Evolutionary conservation across 2,888 invertebrate genomes (phyloP).

Genomic region (Steinernema carpocapsae): DNA sequence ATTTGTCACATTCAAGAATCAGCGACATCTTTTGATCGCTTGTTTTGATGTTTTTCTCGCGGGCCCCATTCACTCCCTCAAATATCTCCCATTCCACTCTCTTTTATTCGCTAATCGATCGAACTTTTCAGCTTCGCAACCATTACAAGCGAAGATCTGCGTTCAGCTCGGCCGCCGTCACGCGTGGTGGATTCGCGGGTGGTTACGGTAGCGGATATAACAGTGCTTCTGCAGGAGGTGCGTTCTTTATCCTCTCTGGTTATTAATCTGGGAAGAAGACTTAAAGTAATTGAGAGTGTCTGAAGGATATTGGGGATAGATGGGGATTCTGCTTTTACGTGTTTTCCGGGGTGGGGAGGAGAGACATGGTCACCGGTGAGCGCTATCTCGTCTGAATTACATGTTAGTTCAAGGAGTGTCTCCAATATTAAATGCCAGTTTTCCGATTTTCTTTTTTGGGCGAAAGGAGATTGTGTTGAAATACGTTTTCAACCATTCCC

Average conservation of each 20-base stretch:
- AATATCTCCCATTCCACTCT: background rate
- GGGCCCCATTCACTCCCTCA: background rate
- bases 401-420: too few relatives aligned
- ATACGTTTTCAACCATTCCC: too few relatives aligned
- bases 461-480: too few relatives aligned
- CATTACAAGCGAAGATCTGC: constrained; percentile 41
- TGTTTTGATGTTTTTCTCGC: constrained; percentile 34
- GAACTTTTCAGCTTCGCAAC: constrained; percentile 36
- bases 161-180: constrained; percentile 45
- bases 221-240: constrained; percentile 34
- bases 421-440: too few relatives aligned
- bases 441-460: too few relatives aligned
- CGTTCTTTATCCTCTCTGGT: background rate
- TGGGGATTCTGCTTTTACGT: background rate
- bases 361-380: too few relatives aligned
- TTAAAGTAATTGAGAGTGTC: background rate
- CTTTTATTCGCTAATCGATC: too few relatives aligned
- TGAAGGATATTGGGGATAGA: background rate
- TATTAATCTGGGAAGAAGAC: background rate
- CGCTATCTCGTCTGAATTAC: too few relatives aligned
- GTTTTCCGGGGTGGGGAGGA: background rate
- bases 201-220: constrained; percentile 42
- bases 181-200: constrained; percentile 43
- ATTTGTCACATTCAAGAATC: background rate
- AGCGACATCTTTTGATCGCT: constrained; percentile 23